Base-by-base conservation (phyloP, 1,140 invertebrate species). In the Mylabris phalerata region DNA sequence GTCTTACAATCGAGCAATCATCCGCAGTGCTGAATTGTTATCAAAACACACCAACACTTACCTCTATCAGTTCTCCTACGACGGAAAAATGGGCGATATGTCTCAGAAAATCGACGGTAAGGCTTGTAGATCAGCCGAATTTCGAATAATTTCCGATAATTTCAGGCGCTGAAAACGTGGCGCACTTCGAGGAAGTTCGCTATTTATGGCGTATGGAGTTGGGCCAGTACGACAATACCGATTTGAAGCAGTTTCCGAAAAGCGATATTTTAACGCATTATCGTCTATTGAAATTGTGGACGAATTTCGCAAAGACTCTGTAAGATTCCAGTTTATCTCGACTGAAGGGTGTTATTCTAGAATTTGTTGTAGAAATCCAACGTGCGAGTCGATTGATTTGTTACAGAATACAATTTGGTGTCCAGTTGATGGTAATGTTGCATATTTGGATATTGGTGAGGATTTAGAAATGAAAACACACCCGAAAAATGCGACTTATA, bases 1-100 rank as follows among this genome's bases (percentile, higher is more conserved):
- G 27, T 47, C 45, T 9, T 63, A 54, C 39, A 50, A 48, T 4
- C 43, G 61, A 56, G 27, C 51, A 38, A 60, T 60, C 11, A 54
- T 48, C 7, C 50, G 52, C 48, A 11, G 13, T 27, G 57, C 49
- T 2, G 43, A 50, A 57, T 25, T 63, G 11, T 24, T 54, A 9
- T 50, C 51, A 9, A 27, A 60, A 24, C 42, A 48, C 9, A 40
- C 42, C n/a, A 24, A 40, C 38, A 39, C 56, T 10, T 63, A 57
- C 45, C 56, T 50, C 7, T 63, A 63, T 43, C 58, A 52, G 26
- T 57, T 63, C 51, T 63, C 61, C n/a, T 55, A 56, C 10, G 38
- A 50, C 0, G 54, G 54, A 46, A 26, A 38, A n/a, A 50, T 50
- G 38, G 51, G 50, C n/a, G 42, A 49, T 19, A n/a, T 32, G 10